A percentile compares a stretch with the other conserved stretches of the same genome.
Conservation (phyloP, 2,797 vertebrate species). For the Notamacropus eugenii region DNA sequence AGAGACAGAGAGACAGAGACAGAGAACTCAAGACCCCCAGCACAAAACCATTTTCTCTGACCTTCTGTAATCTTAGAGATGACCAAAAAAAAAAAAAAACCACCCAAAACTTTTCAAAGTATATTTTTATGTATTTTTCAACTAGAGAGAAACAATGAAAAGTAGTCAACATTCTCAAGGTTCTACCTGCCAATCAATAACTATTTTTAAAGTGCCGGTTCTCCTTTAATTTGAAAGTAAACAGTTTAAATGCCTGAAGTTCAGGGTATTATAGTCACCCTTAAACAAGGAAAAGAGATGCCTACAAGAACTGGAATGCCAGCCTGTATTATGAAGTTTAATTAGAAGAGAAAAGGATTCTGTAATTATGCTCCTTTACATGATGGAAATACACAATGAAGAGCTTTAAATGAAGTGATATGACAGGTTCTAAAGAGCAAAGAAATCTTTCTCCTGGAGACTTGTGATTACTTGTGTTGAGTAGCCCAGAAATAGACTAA, state of each 20-base stretch:
- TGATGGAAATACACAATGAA: constrained; percentile 68
- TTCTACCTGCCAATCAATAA: constrained; percentile 48
- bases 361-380: constrained; percentile 68
- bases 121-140: constrained; percentile 66
- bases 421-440: constrained; percentile 43
- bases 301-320: constrained; percentile 66
- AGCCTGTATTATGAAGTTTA: constrained; percentile 69
- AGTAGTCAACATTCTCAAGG: background rate
- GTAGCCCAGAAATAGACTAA: constrained; percentile 22
- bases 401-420: constrained; percentile 70
- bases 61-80: background rate
- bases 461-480: constrained; percentile 48
- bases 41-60: background rate
- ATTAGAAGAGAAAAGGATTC: constrained; percentile 59
- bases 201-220: constrained; percentile 58
- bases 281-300: constrained; percentile 56
- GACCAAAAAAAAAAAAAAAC: background rate
- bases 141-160: constrained; percentile 69
- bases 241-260: constrained; percentile 71
- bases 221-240: constrained; percentile 76
- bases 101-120: background rate
- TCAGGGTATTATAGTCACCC: constrained; percentile 65
- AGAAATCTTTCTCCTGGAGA: constrained; percentile 39
- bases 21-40: background rate
- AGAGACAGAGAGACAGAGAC: no score